Conservation (phyloP, 1,140 invertebrate genomes). For the Drosophila carrolli region DNA sequence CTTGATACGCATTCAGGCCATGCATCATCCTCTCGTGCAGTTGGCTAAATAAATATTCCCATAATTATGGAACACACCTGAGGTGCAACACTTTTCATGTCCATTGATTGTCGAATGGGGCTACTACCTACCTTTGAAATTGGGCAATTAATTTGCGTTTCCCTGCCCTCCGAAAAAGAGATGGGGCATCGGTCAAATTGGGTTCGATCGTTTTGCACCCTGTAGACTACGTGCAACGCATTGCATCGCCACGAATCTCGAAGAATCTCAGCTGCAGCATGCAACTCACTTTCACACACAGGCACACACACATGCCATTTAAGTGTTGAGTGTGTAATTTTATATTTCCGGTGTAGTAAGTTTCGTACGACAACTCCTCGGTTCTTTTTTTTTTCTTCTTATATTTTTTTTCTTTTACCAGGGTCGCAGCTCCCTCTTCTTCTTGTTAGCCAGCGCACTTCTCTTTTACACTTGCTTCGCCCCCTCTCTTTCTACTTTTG, state of each 20-base stretch:
- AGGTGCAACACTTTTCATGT: slow-evolving; percentile 68
- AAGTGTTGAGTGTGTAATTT: slow-evolving; percentile 83
- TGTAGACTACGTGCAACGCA: slow-evolving; percentile 51
- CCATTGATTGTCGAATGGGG: slow-evolving; percentile 36
- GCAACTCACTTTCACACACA: slow-evolving; percentile 50
- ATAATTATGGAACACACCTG: slow-evolving; percentile 62
- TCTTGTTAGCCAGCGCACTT: slow-evolving; percentile 45
- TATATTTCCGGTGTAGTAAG: slow-evolving; percentile 82
- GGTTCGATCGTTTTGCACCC: slow-evolving; percentile 73
- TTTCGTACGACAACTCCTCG: slow-evolving; percentile 73
- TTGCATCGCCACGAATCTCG: slow-evolving; percentile 18
- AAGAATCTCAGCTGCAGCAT: slow-evolving; percentile 74
- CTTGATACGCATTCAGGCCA: slow-evolving; percentile 28
- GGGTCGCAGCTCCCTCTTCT: slow-evolving; percentile 57
- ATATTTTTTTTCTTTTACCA: slow-evolving; percentile 33
- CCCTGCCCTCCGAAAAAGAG: not conserved
- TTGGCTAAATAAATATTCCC: slow-evolving; percentile 53
- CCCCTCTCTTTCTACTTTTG: slow-evolving; percentile 34
- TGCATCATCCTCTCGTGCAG: slow-evolving; percentile 26
- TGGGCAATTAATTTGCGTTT: slow-evolving; percentile 74
- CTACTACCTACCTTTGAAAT: slow-evolving; percentile 68
- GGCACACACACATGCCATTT: slow-evolving; percentile 56
- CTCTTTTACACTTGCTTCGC: slow-evolving; percentile 46
- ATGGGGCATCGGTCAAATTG: slow-evolving; percentile 48
- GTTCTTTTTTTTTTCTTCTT: slow-evolving; percentile 23